Conservation (phyloP, 2,797 vertebrate genomes). For the Catamblyrhynchus diadema region DNA sequence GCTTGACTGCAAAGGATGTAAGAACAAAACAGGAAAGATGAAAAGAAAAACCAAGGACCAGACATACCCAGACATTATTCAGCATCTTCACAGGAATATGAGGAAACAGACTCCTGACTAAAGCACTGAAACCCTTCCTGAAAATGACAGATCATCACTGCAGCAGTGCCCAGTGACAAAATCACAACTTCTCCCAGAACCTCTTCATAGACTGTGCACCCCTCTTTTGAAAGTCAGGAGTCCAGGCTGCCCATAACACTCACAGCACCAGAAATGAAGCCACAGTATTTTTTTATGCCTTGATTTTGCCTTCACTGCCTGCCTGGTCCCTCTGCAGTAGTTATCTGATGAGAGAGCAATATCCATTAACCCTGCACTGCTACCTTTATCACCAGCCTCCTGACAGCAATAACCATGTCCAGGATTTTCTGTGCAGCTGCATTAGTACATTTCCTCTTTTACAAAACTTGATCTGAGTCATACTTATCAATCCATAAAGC, state of each 20-base stretch:
- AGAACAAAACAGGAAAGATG: background rate
- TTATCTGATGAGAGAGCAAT: background rate
- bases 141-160: background rate
- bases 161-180: background rate
- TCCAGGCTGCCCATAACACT: background rate
- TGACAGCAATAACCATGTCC: background rate
- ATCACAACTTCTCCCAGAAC: background rate
- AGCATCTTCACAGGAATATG: background rate
- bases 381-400: background rate
- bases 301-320: background rate
- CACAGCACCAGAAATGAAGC: background rate
- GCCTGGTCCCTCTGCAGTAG: background rate
- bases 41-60: conserved; percentile 25
- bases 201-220: background rate
- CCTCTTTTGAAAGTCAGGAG: background rate
- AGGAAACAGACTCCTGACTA: background rate
- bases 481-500: background rate
- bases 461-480: background rate
- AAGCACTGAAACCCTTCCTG: background rate
- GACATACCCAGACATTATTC: background rate
- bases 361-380: background rate
- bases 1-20: background rate
- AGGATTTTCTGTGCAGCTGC: background rate
- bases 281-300: background rate
- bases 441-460: background rate